phyloP scores from a whole-genome alignment of 2,888 invertebrate species.

The Drepanosiphum platanoidis region DNA sequence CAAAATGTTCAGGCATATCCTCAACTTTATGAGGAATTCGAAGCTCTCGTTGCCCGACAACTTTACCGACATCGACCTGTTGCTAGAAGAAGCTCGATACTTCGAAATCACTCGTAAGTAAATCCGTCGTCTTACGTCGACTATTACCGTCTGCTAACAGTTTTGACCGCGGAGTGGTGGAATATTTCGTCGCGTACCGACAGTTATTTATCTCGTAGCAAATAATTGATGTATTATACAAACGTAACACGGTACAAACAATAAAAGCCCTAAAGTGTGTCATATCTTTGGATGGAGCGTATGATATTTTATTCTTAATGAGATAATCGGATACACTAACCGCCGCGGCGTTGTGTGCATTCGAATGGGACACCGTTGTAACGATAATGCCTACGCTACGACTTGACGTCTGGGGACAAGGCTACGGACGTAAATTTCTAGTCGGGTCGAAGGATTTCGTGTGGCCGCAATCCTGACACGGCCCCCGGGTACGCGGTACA shows the following conservation, averaged over 20 bases:
- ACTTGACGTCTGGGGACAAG: conserved; percentile 44
- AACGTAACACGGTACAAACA: neutral
- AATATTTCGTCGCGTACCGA: neutral
- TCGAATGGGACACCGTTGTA: conserved; percentile 12
- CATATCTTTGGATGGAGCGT: neutral
- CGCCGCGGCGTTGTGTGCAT: conserved; percentile 23
- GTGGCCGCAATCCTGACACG: conserved; percentile 5
- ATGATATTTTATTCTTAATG: conserved; percentile 24
- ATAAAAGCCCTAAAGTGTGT: conserved; percentile 9
- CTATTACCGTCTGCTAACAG: too few species aligned
- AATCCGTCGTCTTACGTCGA: too few species aligned
- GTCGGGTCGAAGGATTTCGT: conserved; percentile 28
- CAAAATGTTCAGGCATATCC: conserved; percentile 95
- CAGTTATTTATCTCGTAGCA: neutral
- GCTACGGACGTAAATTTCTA: conserved; percentile 46
- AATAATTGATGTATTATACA: neutral
- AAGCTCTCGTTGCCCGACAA: conserved; percentile 86
- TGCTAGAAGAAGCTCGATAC: conserved; percentile 89
- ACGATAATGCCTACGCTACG: conserved; percentile 30
- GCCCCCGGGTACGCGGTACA: conserved; percentile 31
- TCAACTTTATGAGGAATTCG: conserved; percentile 95
- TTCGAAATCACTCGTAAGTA: conserved; percentile 88
- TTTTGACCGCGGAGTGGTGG: too few species aligned
- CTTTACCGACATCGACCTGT: conserved; percentile 86
- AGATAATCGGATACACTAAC: conserved; percentile 31